Evolutionary conservation across 2,888 invertebrate species (phyloP).

Genomic region (Neelides folsomi): DNA sequence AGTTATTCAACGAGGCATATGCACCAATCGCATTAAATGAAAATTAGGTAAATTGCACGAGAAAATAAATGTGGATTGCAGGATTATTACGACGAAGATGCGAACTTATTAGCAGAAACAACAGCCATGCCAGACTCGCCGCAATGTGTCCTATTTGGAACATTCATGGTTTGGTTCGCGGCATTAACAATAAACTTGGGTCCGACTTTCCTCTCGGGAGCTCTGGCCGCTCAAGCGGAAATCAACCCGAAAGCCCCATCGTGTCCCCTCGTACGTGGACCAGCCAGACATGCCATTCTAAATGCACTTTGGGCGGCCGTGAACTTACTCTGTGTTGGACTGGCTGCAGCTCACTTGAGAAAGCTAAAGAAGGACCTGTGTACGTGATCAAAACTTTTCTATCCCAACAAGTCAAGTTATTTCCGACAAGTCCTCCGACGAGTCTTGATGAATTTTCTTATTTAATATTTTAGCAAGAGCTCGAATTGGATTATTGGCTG

Average conservation of each 20-base stretch:
- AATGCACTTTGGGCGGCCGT: slow-evolving; percentile 82
- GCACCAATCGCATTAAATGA: slow-evolving; percentile 3
- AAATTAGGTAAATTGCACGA: slow-evolving; percentile 6
- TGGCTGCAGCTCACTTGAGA: slow-evolving; percentile 69
- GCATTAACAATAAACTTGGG: slow-evolving; percentile 49
- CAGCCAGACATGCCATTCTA: slow-evolving; percentile 76
- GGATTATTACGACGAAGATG: slow-evolving; percentile 33
- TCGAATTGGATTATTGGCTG: slow-evolving; percentile 30
- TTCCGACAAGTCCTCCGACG: neutral
- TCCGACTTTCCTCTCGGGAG: slow-evolving; percentile 70
- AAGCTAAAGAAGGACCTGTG: slow-evolving; percentile 58
- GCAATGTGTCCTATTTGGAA: slow-evolving; percentile 77
- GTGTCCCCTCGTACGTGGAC: slow-evolving; percentile 73
- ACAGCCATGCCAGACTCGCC: slow-evolving; percentile 70
- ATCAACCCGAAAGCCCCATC: slow-evolving; percentile 33
- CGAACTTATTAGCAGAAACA: slow-evolving; percentile 37
- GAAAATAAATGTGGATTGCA: slow-evolving; percentile 29
- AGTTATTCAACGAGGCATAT: no score
- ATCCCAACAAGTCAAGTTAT: no score
- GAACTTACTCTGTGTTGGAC: slow-evolving; percentile 67
- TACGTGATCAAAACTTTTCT: slow-evolving; percentile 6
- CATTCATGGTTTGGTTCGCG: slow-evolving; percentile 88
- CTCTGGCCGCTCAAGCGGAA: slow-evolving; percentile 55
- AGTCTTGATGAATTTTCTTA: neutral
- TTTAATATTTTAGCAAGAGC: slow-evolving; percentile 22